A percentile compares a stretch with the other conserved stretches of the same genome.
phyloP scores from a whole-genome alignment of 2,113 vertebrate genomes.

The Chinchilla lanigera region DNA sequence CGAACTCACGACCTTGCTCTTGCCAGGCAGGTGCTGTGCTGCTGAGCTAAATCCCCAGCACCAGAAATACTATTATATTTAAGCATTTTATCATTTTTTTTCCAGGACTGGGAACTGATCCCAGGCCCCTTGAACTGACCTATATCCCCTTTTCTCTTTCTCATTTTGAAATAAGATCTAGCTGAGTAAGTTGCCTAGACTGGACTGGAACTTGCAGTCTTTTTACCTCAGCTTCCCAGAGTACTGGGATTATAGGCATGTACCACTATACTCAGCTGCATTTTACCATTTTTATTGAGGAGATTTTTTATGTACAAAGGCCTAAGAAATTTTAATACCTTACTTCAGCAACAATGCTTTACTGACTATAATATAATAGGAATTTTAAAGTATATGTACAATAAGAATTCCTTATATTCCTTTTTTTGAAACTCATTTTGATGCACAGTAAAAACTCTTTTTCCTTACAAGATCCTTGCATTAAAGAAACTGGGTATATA shows the following conservation, averaged over 20 bases:
- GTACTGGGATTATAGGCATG: background rate
- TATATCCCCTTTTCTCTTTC: background rate
- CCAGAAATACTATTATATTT: too few species aligned
- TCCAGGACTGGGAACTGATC: background rate
- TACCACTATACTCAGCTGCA: background rate
- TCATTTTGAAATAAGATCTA: background rate
- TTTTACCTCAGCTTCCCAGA: background rate
- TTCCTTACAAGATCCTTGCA: background rate
- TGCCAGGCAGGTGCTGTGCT: too few species aligned
- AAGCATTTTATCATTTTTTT: conserved; percentile 58
- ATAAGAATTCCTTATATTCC: background rate
- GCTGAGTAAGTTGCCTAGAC: background rate
- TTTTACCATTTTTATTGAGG: conserved; percentile 69
- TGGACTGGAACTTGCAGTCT: background rate
- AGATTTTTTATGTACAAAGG: conserved; percentile 76
- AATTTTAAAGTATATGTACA: conserved; percentile 6
- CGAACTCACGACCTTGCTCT: too few species aligned
- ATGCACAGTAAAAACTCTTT: background rate
- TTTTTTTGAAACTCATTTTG: conserved; percentile 47
- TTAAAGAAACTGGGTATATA: background rate
- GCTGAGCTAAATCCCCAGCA: too few species aligned
- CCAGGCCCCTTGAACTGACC: background rate
- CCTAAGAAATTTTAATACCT: conserved; percentile 68
- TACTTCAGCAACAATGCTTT: background rate
- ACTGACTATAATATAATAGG: conserved; percentile 18